Conservation (phyloP, 2,888 invertebrate genomes). For the Aspidiotus rigidus region DNA sequence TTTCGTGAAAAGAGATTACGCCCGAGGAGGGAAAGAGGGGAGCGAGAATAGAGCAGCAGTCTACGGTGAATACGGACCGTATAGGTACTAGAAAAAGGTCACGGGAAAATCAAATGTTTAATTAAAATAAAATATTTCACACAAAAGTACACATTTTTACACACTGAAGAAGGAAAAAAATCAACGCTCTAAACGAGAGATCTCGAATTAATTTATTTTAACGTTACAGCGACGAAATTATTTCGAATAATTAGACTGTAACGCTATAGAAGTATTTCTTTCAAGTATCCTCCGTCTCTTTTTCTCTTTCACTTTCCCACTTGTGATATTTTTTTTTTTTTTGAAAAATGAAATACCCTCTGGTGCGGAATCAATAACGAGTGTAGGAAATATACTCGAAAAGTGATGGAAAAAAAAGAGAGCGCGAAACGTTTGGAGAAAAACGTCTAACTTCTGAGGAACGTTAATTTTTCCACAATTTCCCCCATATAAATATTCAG, state of each 20-base stretch:
- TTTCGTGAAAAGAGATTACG: no score
- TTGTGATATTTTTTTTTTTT: not conserved
- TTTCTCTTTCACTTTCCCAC: not conserved
- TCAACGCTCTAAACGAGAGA: no score
- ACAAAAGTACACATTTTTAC: no score
- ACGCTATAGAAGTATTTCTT: not conserved
- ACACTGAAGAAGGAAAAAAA: no score
- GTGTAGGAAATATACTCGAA: not conserved
- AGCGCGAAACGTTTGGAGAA: not conserved
- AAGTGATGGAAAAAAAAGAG: not conserved
- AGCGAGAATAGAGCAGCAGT: no score
- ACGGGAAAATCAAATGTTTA: no score
- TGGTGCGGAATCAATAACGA: not conserved
- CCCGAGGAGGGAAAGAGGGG: no score
- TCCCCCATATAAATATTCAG: not conserved
- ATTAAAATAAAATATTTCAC: no score
- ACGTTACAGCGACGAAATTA: constrained; percentile 1
- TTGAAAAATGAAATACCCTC: not conserved
- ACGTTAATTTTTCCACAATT: not conserved
- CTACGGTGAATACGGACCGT: no score
- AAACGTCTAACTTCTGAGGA: not conserved
- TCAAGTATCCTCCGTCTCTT: no score
- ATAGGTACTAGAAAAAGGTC: no score
- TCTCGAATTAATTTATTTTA: not conserved
- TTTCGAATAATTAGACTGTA: constrained; percentile 2